phyloP scores from a whole-genome alignment of 2,888 invertebrate species.

The Hirtodrosophila trivittata region DNA sequence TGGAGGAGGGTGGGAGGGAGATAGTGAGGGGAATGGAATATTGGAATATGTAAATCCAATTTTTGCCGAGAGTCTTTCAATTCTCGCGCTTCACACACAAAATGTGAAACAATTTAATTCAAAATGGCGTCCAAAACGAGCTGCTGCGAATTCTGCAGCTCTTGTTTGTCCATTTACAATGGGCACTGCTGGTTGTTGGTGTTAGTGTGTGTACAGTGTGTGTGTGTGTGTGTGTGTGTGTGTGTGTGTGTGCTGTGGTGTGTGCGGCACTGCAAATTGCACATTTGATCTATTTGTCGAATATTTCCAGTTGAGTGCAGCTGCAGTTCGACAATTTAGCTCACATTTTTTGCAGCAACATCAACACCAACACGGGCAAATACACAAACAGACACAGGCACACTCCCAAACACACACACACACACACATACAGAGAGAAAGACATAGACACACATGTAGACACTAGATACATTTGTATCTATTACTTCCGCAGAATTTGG shows the following conservation, averaged over 20 bases:
- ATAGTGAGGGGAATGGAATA: not conserved
- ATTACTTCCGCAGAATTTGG: constrained; percentile 72
- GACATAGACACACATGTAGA: not conserved
- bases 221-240: constrained; percentile 5
- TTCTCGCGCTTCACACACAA: not conserved
- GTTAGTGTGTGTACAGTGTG: constrained; percentile 4
- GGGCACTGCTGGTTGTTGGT: not conserved
- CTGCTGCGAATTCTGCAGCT: not conserved
- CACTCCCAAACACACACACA: constrained; percentile 14
- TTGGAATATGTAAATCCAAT: no score
- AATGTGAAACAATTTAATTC: constrained; percentile 16
- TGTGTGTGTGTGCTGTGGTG: constrained; percentile 6
- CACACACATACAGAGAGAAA: no score
- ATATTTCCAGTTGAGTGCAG: constrained; percentile 62
- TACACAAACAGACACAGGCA: constrained; percentile 17
- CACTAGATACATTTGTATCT: constrained; percentile 57
- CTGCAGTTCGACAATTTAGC: constrained; percentile 54
- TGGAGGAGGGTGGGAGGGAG: not conserved
- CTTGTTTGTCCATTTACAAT: constrained; percentile 23
- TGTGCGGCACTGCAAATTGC: constrained; percentile 39
- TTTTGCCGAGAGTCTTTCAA: not conserved
- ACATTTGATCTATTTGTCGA: constrained; percentile 64
- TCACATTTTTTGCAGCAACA: constrained; percentile 37
- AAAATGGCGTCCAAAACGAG: constrained; percentile 11
- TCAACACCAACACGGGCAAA: constrained; percentile 4